phyloP scores from a whole-genome alignment of 2,113 vertebrate species.

The Anoplopoma fimbria region DNA sequence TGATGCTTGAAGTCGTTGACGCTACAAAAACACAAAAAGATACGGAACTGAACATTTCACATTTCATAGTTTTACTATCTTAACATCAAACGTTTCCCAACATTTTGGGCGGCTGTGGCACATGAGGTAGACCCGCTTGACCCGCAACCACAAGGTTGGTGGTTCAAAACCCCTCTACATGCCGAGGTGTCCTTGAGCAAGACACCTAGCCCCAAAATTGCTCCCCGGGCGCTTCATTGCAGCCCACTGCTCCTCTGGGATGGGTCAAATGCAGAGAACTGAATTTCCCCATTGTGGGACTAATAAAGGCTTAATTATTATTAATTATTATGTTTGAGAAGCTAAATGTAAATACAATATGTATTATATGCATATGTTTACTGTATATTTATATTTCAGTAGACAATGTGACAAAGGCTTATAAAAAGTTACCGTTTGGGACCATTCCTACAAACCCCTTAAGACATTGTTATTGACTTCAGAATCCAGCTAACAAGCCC shows the following conservation, averaged over 20 bases:
- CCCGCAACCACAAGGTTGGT: too few species aligned
- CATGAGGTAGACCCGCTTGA: too few species aligned
- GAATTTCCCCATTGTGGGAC: too few species aligned
- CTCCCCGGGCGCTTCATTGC: too few species aligned
- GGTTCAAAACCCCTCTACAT: too few species aligned
- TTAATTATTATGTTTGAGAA: too few species aligned
- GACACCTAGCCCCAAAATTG: too few species aligned
- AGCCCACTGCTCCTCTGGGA: too few species aligned
- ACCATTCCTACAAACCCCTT: constrained; percentile 48
- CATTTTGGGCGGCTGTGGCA: too few species aligned
- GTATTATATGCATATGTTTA: background rate
- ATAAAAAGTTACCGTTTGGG: constrained; percentile 39
- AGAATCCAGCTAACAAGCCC: constrained; percentile 68
- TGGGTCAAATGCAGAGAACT: too few species aligned
- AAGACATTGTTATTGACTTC: constrained; percentile 72
- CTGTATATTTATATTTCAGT: constrained; percentile 14
- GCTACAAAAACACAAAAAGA: constrained; percentile 1
- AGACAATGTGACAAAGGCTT: background rate
- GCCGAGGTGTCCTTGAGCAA: too few species aligned
- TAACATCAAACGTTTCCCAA: background rate
- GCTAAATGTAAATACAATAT: constrained; percentile 27
- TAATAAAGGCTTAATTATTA: too few species aligned
- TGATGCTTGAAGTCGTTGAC: background rate
- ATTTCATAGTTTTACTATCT: background rate
- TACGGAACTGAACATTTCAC: background rate